These are phyloP conservation scores for Slavum lentiscoides DNA, from an alignment of 2,888 invertebrate genomes.

Conservation along the genomic window DNA sequence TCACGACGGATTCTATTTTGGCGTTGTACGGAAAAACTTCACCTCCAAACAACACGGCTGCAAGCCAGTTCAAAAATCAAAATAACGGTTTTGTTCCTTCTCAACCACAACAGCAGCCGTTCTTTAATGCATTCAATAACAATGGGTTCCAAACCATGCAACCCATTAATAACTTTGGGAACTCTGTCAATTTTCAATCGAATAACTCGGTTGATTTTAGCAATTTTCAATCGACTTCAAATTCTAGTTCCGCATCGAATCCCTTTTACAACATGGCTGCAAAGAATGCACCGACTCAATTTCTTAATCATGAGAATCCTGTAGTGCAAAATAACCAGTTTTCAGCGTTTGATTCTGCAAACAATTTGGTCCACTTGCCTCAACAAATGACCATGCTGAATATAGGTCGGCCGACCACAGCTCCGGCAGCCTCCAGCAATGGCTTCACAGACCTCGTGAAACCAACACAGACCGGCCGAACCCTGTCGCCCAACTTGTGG, in stretches of 20 bases:
- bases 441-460: constrained; percentile 36
- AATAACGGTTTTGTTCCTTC: constrained; percentile 39
- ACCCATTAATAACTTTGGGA: constrained; percentile 33
- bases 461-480: constrained; percentile 27
- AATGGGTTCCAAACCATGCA: constrained; percentile 37
- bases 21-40: constrained; percentile 73
- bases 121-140: constrained; percentile 36
- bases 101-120: constrained; percentile 43
- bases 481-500: constrained; percentile 45
- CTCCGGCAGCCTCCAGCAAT: constrained; percentile 10
- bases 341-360: constrained; percentile 34
- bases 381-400: constrained; percentile 44
- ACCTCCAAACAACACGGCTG: constrained; percentile 6
- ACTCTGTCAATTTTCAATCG: constrained; percentile 33
- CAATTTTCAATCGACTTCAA: constrained; percentile 30
- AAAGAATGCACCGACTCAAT: constrained; percentile 51
- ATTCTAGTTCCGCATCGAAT: constrained; percentile 55
- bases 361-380: constrained; percentile 27
- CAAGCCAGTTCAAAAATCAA: constrained; percentile 39
- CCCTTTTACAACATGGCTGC: constrained; percentile 57
- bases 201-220: constrained; percentile 41
- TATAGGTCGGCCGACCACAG: constrained; percentile 33
- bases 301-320: constrained; percentile 31
- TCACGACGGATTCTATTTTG: constrained; percentile 93
- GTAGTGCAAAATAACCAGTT: constrained; percentile 43